Percentiles rank a stretch among this genome's conserved stretches.
Conservation (phyloP, 2,888 invertebrate species). For the Seira ritae region DNA sequence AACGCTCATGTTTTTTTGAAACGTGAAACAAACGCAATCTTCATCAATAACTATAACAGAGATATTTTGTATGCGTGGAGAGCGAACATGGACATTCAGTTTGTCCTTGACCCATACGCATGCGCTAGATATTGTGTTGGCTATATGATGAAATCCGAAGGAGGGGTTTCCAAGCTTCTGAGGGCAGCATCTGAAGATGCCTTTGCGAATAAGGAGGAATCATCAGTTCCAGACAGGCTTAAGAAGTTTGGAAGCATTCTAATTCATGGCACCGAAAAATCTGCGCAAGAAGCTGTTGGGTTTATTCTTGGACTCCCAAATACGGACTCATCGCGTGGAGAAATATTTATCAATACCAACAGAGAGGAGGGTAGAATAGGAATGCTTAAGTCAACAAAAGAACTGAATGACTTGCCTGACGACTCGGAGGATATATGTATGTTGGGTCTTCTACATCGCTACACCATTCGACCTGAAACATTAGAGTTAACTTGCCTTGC, state of each 20-base stretch:
- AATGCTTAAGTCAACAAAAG: constrained; percentile 38
- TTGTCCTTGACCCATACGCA: constrained; percentile 74
- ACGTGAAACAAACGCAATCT: constrained; percentile 55
- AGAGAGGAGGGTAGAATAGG: constrained; percentile 39
- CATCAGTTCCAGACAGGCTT: constrained; percentile 69
- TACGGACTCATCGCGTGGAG: constrained; percentile 29
- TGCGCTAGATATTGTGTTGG: constrained; percentile 74
- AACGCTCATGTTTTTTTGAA: constrained; percentile 68
- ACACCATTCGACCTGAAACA: constrained; percentile 71
- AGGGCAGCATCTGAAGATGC: constrained; percentile 71
- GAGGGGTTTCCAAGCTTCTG: constrained; percentile 70
- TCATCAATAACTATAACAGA: constrained; percentile 73
- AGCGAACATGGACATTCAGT: constrained; percentile 75
- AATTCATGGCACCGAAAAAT: constrained; percentile 66
- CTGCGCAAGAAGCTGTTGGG: constrained; percentile 73
- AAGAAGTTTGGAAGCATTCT: constrained; percentile 67
- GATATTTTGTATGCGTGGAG: constrained; percentile 69
- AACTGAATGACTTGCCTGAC: constrained; percentile 46
- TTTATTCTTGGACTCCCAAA: constrained; percentile 64
- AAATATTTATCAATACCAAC: constrained; percentile 69
- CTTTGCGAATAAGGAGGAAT: constrained; percentile 71
- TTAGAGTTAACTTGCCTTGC: constrained; percentile 74
- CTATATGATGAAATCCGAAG: constrained; percentile 70
- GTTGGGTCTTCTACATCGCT: constrained; percentile 72
- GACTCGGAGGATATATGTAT: constrained; percentile 51